phyloP scores from a whole-genome alignment of 2,888 invertebrate genomes.

The Fabriciana adippe region DNA sequence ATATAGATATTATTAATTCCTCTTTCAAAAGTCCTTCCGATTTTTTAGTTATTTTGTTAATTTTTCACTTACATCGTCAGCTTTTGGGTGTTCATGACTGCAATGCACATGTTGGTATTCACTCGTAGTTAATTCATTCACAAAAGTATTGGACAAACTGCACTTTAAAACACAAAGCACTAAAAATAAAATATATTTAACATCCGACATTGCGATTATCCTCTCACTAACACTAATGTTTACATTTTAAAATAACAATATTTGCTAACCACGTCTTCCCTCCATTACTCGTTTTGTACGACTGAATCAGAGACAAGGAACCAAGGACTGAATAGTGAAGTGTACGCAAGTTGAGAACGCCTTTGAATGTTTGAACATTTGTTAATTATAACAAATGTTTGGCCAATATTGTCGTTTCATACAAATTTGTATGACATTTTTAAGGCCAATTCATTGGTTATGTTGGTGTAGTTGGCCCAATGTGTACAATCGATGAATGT shows the following conservation, averaged over 20 bases:
- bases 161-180: slow-evolving; percentile 46
- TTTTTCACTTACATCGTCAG: slow-evolving; percentile 83
- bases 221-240: slow-evolving; percentile 57
- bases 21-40: too few relatives aligned
- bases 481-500: slow-evolving; percentile 28
- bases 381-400: background rate
- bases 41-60: too few relatives aligned
- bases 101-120: slow-evolving; percentile 75
- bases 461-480: slow-evolving; percentile 9
- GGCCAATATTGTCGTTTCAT: slow-evolving; percentile 1
- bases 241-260: slow-evolving; percentile 59
- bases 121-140: slow-evolving; percentile 48
- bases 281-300: background rate
- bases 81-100: slow-evolving; percentile 85
- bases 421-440: background rate
- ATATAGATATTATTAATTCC: too few relatives aligned
- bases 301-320: too few relatives aligned
- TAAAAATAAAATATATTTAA: slow-evolving; percentile 48
- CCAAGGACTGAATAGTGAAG: slow-evolving; percentile 8
- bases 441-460: background rate
- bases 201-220: slow-evolving; percentile 50
- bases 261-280: slow-evolving; percentile 18
- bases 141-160: slow-evolving; percentile 49
- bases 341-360: background rate
- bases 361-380: background rate